Base-by-base conservation (phyloP, 2,888 invertebrate species). In the Erebia ligea region DNA sequence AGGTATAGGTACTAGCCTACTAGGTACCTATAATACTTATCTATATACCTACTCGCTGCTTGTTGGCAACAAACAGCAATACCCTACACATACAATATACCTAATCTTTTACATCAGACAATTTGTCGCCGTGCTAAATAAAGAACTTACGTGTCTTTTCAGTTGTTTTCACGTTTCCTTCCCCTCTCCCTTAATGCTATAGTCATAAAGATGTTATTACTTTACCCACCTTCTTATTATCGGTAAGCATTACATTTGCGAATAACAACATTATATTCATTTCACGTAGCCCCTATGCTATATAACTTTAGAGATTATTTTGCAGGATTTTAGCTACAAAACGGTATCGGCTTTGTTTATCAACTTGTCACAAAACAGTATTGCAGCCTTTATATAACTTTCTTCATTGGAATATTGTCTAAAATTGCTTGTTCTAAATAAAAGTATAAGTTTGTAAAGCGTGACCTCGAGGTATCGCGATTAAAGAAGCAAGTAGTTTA, bases 91-190 rank as follows among this genome's bases (percentile, higher is more conserved):
- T 62, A 62, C 19, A 40, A n/a, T 34, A 61, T 40, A 62, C 52
- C 50, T 67, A 66, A 70, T 70, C 70, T 64, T 63, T 34, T 59
- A 67, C 58, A 59, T 71, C 64, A 73, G 73, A 71, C 73, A 45
- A 61, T 63, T 56, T 64, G 73, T 71, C 73, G 73, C 73, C 73
- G 11, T 42, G 71, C 68, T 71, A 71, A 56, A 73, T 73, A 68
- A 66, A 73, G 71, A 71, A 64, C 68, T 71, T 70, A 59, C 70
- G 59, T 65, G 65, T 57, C 50, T 56, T 73, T 71, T 71, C 71
- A 68, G 59, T 67, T 67, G 48, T 71, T 64, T 69, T 58, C 63
- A 57, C 19, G 25, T 66, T 42, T 34, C 42, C 52, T n/a, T 54
- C 17, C 57, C 34, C 21, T 17, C 17, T 21, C 8, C 66, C 70